Conservation (phyloP, 2,797 vertebrate species). For the Enteromius unitaeniatus region DNA sequence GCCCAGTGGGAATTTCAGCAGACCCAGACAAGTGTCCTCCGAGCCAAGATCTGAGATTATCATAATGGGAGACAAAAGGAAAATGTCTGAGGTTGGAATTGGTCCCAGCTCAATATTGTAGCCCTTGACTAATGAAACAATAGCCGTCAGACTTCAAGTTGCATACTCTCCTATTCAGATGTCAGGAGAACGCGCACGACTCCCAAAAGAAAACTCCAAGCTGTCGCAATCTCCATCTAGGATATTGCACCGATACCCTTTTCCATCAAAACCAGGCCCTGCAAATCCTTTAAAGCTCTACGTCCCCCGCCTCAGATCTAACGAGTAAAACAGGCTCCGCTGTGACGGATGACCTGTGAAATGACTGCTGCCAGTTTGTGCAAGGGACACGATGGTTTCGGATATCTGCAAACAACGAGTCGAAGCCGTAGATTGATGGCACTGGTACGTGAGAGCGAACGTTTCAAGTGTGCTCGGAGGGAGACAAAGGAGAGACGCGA, state of each 20-base stretch:
- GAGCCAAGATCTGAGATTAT: slow-evolving; percentile 68
- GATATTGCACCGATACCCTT: background rate
- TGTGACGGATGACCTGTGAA: slow-evolving; percentile 35
- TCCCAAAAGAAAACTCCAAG: slow-evolving; percentile 19
- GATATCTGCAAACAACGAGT: slow-evolving; percentile 27
- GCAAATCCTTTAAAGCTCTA: slow-evolving; percentile 5
- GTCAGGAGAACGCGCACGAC: slow-evolving; percentile 47
- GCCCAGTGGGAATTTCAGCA: slow-evolving; percentile 55
- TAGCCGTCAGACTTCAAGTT: slow-evolving; percentile 62
- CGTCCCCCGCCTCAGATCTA: background rate
- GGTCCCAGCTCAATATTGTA: slow-evolving; percentile 68
- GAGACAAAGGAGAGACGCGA: slow-evolving; percentile 15
- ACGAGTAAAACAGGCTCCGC: slow-evolving; percentile 27
- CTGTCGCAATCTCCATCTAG: slow-evolving; percentile 9
- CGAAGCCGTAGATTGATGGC: slow-evolving; percentile 23
- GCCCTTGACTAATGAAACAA: slow-evolving; percentile 65
- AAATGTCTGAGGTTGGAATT: slow-evolving; percentile 61
- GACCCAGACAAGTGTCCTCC: slow-evolving; percentile 63
- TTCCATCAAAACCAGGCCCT: background rate
- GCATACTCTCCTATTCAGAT: slow-evolving; percentile 58
- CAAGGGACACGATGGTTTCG: slow-evolving; percentile 36
- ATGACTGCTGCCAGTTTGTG: slow-evolving; percentile 50
- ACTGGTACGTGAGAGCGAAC: background rate
- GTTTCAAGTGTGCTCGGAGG: background rate
- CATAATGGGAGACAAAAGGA: slow-evolving; percentile 69